These are phyloP conservation scores for Camelus dromedarius DNA, from an alignment of 2,113 vertebrate genomes.

Conservation along the genomic window DNA sequence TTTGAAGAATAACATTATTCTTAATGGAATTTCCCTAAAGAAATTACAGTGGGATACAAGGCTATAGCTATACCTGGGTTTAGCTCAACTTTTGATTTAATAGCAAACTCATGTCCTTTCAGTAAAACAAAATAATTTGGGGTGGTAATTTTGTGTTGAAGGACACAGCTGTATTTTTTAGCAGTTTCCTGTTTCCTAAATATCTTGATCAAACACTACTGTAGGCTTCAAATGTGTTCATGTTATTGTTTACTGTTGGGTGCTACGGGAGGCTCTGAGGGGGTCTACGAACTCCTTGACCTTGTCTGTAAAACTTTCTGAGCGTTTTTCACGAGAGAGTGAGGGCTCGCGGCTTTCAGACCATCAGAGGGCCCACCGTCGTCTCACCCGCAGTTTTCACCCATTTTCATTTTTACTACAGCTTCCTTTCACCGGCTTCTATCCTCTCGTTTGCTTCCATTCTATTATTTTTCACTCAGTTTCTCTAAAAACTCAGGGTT, in stretches of 20 bases:
- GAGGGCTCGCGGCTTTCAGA: fast-evolving
- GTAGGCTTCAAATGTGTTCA: background rate
- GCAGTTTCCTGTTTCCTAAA: background rate
- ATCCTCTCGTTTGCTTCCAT: background rate
- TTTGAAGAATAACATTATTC: slow-evolving; percentile 3
- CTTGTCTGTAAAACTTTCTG: background rate
- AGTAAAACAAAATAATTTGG: slow-evolving; percentile 32
- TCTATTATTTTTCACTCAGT: background rate
- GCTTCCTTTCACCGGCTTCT: background rate
- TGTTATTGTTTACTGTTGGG: background rate
- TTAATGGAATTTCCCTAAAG: slow-evolving; percentile 3
- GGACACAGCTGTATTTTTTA: background rate
- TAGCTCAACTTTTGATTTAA: background rate
- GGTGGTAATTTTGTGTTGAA: slow-evolving; percentile 43
- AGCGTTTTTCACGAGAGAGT: background rate
- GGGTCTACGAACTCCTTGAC: background rate
- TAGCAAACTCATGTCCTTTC: background rate
- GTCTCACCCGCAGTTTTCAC: background rate
- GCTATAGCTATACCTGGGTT: background rate
- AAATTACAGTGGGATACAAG: background rate
- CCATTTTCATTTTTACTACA: background rate
- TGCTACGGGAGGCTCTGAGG: background rate
- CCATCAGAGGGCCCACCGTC: background rate
- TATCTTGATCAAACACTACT: background rate
- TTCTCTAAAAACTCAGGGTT: background rate